Evolutionary conservation across 2,113 vertebrate genomes (phyloP).

Genomic region (Hipposideros armiger): DNA sequence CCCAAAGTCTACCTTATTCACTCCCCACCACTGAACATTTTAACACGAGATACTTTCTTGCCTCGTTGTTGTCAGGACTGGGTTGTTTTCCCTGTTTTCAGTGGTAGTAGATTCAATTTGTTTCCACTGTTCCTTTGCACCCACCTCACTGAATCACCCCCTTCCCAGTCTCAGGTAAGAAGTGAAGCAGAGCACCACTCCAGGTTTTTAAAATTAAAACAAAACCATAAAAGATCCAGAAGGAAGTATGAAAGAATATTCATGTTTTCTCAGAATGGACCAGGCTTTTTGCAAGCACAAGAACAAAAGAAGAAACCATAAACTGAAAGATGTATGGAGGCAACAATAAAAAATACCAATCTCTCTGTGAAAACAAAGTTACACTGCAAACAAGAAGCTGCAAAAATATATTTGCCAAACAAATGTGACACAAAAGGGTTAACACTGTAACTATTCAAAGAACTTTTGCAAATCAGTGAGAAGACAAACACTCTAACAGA

Average conservation of each 20-base stretch:
- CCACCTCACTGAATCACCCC: background rate
- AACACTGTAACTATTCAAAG: constrained; percentile 25
- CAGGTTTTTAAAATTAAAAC: constrained; percentile 26
- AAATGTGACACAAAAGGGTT: background rate
- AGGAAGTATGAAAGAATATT: constrained; percentile 12
- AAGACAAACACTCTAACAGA: constrained; percentile 33
- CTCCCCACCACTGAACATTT: background rate
- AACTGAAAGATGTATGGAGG: background rate
- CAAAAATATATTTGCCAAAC: constrained; percentile 17
- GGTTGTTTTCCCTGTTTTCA: background rate
- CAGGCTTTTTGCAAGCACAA: constrained; percentile 55
- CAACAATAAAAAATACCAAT: constrained; percentile 3
- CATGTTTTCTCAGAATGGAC: background rate
- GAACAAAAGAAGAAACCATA: background rate
- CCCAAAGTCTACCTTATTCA: background rate
- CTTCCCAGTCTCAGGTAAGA: background rate
- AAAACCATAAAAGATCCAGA: constrained; percentile 50
- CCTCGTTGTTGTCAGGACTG: background rate
- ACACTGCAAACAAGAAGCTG: constrained; percentile 20
- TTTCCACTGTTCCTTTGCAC: background rate
- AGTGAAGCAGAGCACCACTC: background rate
- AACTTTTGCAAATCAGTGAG: background rate
- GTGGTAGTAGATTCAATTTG: background rate
- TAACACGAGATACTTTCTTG: background rate
- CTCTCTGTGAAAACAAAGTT: constrained; percentile 13